Conservation (phyloP, 2,888 invertebrate species). For the Rhingia rostrata region DNA sequence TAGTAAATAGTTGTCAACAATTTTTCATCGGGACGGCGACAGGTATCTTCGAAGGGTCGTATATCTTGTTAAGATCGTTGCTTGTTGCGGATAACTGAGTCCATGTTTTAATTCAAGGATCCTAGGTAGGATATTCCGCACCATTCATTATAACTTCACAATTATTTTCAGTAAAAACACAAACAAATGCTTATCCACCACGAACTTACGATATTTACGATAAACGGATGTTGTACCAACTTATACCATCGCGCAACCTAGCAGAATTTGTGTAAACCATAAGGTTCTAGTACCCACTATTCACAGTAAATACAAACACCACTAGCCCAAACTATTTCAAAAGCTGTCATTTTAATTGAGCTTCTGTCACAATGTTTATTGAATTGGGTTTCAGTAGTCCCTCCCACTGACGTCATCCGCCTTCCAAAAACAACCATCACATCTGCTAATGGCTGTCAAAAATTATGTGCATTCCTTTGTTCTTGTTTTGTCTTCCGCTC, state of each 20-base stretch:
- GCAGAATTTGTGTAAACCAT: neutral
- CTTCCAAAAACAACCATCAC: constrained; percentile 1
- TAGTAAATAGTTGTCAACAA: too few relatives aligned
- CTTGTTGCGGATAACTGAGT: too few relatives aligned
- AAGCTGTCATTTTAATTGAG: too few relatives aligned
- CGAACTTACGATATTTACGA: neutral
- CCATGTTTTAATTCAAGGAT: too few relatives aligned
- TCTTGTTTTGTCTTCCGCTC: constrained; percentile 5
- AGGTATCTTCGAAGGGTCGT: too few relatives aligned
- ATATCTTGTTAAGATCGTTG: too few relatives aligned
- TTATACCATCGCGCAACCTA: neutral
- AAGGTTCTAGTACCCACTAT: neutral
- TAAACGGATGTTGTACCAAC: neutral
- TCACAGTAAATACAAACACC: neutral
- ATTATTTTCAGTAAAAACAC: too few relatives aligned
- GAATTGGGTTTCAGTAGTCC: neutral
- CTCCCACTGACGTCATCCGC: neutral
- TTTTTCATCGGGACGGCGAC: too few relatives aligned
- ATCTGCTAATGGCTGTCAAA: constrained; percentile 42
- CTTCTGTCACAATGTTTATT: too few relatives aligned
- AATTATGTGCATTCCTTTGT: neutral
- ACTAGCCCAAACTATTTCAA: neutral
- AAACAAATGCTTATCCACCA: too few relatives aligned
- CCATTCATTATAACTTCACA: too few relatives aligned
- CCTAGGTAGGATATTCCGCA: too few relatives aligned